Base-by-base conservation (phyloP, 37 sponge, comb jelly and placozoan species). In the Agelas oroides region DNA sequence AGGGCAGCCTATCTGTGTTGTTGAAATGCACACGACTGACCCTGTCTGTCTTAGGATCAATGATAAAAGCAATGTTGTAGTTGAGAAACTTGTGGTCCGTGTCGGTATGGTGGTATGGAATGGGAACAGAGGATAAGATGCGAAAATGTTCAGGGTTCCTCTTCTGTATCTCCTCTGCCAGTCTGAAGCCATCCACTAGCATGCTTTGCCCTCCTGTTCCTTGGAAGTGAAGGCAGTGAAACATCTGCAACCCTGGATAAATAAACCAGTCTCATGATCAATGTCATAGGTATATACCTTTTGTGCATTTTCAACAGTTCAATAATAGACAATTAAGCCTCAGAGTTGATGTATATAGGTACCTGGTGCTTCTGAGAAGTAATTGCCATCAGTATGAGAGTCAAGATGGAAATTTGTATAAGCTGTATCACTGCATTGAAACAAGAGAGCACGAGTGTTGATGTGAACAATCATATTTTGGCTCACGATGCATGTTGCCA, bases 161-260 rank as follows among this genome's bases (percentile, higher is more conserved):
- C 53, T 38, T 27, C 17, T 64, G 39, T 41, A 78, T 63, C 5
- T 52, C 40, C 53, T 78, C 30, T n/a, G 79, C 79, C 34, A 78
- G 41, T 46, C 64, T 78, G 39, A 63, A 62, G 46, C 79, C 79
- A 39, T 78, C 79, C 79, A 78, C 79, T 14, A 78, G 65, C 15
- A 37, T 27, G 16, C 40, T 78, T 65, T 52, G 21, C 34, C 63
- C 65, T 65, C 65, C 65, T 23, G 79, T 35, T 14, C 79, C 79
- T 18, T 78, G 32, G 41, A 78, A 64, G n/a, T 65, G 17, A 0
- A 65, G 46, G 19, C 32, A 33, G 35, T 78, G 79, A 23, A 78
- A 65, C 53, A 78, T 25, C 64, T 78, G 40, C 20, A 78, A 41
- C 2, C 79, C 79, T 78, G 62, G 35, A 8, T 8, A 3, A 46